phyloP scores from a whole-genome alignment of 1,140 invertebrate genomes.

The Drosophila busckii region DNA sequence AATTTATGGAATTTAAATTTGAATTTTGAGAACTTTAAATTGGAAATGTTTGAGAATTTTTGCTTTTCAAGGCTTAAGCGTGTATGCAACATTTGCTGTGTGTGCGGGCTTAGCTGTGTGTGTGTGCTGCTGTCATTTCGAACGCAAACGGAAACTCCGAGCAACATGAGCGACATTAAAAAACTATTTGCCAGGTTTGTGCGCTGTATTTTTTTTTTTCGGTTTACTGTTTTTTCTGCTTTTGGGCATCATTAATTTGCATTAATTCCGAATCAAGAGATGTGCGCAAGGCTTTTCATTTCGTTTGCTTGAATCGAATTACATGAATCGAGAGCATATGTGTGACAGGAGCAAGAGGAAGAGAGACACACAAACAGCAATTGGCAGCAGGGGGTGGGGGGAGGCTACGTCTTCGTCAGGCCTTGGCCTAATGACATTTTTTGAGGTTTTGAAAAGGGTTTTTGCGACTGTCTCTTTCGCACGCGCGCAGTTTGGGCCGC shows the following conservation, averaged over 20 bases:
- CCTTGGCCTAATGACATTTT: constrained; percentile 74
- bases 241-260: constrained; percentile 70
- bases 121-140: not conserved
- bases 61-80: too few species aligned
- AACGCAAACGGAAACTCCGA: not conserved
- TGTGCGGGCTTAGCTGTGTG: constrained; percentile 7
- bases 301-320: constrained; percentile 60
- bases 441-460: constrained; percentile 62
- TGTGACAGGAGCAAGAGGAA: constrained; percentile 37
- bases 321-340: constrained; percentile 71
- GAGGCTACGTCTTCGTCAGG: constrained; percentile 52
- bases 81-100: constrained; percentile 1
- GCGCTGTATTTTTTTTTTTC: not conserved
- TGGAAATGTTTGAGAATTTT: too few species aligned
- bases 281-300: constrained; percentile 46
- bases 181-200: constrained; percentile 54
- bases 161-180: constrained; percentile 62
- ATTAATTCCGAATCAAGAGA: constrained; percentile 77
- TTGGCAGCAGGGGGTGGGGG: constrained; percentile 6
- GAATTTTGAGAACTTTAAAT: too few species aligned
- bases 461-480: not conserved
- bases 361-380: constrained; percentile 3
- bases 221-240: not conserved
- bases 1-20: too few species aligned
- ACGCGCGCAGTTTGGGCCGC: constrained; percentile 24